Conservation (phyloP, 2,888 invertebrate species). For the Crepidodera aurea region DNA sequence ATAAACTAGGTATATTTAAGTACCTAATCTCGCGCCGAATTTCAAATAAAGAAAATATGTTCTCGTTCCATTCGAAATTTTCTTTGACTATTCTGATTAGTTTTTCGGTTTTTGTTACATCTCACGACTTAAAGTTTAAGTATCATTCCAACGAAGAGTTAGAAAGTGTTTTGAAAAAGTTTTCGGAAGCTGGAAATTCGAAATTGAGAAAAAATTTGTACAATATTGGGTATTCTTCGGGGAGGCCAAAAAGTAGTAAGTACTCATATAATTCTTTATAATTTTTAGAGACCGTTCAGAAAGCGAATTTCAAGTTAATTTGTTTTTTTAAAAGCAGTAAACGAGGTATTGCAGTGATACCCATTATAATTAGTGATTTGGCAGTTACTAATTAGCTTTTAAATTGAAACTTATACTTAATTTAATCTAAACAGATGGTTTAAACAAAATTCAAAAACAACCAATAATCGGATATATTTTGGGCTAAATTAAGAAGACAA, state of each 20-base stretch:
- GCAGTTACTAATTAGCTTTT: too few species aligned
- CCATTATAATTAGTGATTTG: too few species aligned
- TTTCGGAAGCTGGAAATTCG: constrained; percentile 54
- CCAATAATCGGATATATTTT: too few species aligned
- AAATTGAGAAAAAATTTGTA: constrained; percentile 60
- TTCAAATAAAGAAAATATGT: background rate
- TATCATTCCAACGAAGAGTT: constrained; percentile 63
- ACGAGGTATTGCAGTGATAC: too few species aligned
- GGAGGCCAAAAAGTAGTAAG: constrained; percentile 41
- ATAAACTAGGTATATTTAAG: background rate
- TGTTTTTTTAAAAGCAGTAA: too few species aligned
- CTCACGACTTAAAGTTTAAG: constrained; percentile 48
- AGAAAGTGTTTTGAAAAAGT: constrained; percentile 57
- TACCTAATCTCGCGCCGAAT: background rate
- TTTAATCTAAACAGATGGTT: too few species aligned
- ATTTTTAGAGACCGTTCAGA: too few species aligned
- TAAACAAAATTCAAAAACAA: too few species aligned
- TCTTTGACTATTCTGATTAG: background rate
- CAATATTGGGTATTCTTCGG: constrained; percentile 63
- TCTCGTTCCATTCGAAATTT: background rate
- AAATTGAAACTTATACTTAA: too few species aligned
- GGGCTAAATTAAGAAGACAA: too few species aligned
- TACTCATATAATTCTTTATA: too few species aligned
- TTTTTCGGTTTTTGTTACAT: background rate
- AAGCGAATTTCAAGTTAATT: too few species aligned